These are phyloP conservation scores for Sisyra terminalis DNA, from an alignment of 2,888 invertebrate genomes.

Conservation along the genomic window DNA sequence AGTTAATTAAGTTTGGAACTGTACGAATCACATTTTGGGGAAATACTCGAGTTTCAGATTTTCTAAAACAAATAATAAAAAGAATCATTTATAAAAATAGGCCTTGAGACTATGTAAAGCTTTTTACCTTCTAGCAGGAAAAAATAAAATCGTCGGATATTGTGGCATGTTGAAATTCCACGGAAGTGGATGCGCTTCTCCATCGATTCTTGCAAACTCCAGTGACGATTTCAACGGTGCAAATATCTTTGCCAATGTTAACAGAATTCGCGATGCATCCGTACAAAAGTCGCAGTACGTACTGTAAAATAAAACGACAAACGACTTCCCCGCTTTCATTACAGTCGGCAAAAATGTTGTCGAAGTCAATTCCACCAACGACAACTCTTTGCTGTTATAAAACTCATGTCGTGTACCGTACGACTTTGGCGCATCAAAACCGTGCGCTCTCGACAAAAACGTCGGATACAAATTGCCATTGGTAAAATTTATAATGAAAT, in stretches of 20 bases:
- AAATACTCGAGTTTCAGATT: slow-evolving; percentile 53
- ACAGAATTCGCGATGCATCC: slow-evolving; percentile 47
- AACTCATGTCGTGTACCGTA: too few species aligned
- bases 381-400: slow-evolving; percentile 12
- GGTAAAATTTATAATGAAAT: slow-evolving; percentile 38
- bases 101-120: neutral
- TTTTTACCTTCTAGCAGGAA: slow-evolving; percentile 49
- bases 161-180: slow-evolving; percentile 69
- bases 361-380: slow-evolving; percentile 47
- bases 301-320: slow-evolving; percentile 32
- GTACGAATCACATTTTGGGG: slow-evolving; percentile 44
- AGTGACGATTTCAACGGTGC: slow-evolving; percentile 30
- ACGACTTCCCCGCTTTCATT: slow-evolving; percentile 32
- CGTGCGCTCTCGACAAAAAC: slow-evolving; percentile 18
- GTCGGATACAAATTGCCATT: slow-evolving; percentile 19
- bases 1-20: slow-evolving; percentile 48
- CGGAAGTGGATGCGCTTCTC: slow-evolving; percentile 68
- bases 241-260: slow-evolving; percentile 47
- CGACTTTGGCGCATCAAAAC: slow-evolving; percentile 15
- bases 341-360: slow-evolving; percentile 44
- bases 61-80: slow-evolving; percentile 35
- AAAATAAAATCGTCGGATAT: slow-evolving; percentile 67
- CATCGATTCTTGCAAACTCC: slow-evolving; percentile 56
- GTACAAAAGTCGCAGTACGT: slow-evolving; percentile 64
- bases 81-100: slow-evolving; percentile 7